Evolutionary conservation across 1,140 invertebrate genomes (phyloP), one percentile per base, ranked within the genome.

Genomic region (Chionoecetes opilio): DNA sequence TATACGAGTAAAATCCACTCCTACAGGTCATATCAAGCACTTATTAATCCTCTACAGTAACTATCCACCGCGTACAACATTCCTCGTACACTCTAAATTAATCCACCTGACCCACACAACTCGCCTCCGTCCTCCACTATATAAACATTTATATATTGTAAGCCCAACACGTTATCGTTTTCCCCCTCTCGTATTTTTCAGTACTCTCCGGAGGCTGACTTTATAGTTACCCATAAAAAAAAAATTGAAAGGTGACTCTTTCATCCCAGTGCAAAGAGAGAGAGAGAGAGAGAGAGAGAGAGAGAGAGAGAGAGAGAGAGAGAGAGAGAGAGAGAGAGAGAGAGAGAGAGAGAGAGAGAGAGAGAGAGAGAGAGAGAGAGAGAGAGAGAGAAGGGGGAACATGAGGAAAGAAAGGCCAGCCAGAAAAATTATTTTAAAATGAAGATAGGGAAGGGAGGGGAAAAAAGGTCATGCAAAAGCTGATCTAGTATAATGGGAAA

Each of bases 221-320:
- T 75, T 75, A 53, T 53, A 75, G 63, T 75, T 75, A 75, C 21
- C 63, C 63, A 75, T 75, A 75, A 75, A 75, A 75, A 46, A 14
- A n/a, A n/a, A 75, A n/a, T 75, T 75, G 21, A 75, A 75, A 75
- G 63, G 63, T 26, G n/a, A 75, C 63, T 75, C 21, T 75, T 75
- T 75, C 63, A n/a, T 75, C 63, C 63, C n/a, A 26, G 63, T n/a
- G 63, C 21, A n/a, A 14, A 46, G 41, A 14, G 41, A 46, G 41
- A 46, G 41, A 14, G 41, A 46, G 41, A 46, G 5, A 46, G 14
- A 46, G 5, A 14, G 41, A 46, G 41, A 46, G 41, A 46, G 41
- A 46, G 41, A 14, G 41, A 46, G 5, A 46, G 41, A 46, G 41
- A 46, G 41, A 14, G 63, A 6, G 63, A 21, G n/a, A n/a, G 21